Conservation (phyloP, 1,140 invertebrate genomes). For the Penaeus indicus region DNA sequence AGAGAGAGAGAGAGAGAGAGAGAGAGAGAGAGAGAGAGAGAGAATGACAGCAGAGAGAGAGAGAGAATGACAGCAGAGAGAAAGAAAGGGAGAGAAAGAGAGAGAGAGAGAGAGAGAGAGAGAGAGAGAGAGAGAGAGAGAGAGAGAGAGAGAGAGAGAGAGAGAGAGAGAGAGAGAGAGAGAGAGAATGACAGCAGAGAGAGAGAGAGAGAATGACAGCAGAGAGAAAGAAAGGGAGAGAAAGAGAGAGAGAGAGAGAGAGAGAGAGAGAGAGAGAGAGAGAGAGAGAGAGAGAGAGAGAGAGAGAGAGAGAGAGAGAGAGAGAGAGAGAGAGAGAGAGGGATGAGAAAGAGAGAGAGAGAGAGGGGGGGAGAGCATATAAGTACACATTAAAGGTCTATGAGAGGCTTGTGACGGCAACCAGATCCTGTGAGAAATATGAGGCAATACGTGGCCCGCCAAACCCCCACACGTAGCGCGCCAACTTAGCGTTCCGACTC, state of each 20-base stretch:
- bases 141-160: background rate
- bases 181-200: background rate
- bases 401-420: too few species aligned
- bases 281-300: constrained; percentile 21
- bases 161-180: constrained; percentile 21
- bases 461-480: too few species aligned
- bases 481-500: too few species aligned
- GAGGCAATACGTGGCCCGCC: too few species aligned
- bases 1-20: background rate
- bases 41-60: background rate
- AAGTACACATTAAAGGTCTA: too few species aligned
- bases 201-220: background rate
- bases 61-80: background rate
- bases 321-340: background rate
- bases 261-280: background rate
- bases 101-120: constrained; percentile 23
- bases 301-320: constrained; percentile 8
- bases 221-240: background rate
- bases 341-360: too few species aligned
- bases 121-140: background rate
- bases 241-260: background rate
- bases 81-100: background rate
- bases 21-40: too few species aligned
- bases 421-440: too few species aligned
- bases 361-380: too few species aligned